These are phyloP conservation scores for Phyllotreta cruciferae DNA, from an alignment of 2,888 invertebrate species.

Conservation along the genomic window DNA sequence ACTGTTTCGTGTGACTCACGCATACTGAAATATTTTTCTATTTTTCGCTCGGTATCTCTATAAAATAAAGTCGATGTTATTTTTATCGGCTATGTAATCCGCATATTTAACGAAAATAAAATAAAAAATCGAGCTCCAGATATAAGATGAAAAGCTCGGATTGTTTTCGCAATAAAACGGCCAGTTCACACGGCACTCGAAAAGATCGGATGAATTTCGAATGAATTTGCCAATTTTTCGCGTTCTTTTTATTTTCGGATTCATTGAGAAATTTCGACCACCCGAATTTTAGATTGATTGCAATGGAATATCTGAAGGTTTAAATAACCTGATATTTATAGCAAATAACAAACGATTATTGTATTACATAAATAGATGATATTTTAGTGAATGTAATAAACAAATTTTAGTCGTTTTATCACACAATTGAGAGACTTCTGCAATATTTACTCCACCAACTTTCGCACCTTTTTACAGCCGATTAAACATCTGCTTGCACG, in stretches of 20 bases:
- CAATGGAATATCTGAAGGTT: background rate
- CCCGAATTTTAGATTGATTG: background rate
- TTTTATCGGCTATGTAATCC: constrained; percentile 27
- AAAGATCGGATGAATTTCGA: constrained; percentile 1
- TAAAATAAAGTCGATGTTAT: constrained; percentile 28
- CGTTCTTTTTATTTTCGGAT: constrained; percentile 20
- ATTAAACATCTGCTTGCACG: constrained; percentile 48
- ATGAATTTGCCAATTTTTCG: constrained; percentile 8
- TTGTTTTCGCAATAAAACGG: constrained; percentile 26
- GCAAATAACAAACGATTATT: too few relatives aligned
- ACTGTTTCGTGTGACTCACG: constrained; percentile 12
- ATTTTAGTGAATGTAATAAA: too few relatives aligned
- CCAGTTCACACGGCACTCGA: constrained; percentile 27
- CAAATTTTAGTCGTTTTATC: too few relatives aligned
- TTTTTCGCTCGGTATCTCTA: constrained; percentile 15
- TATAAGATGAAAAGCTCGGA: constrained; percentile 6
- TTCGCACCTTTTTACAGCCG: too few relatives aligned
- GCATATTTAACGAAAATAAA: constrained; percentile 10
- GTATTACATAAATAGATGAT: too few relatives aligned
- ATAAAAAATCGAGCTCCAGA: background rate
- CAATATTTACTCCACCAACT: too few relatives aligned
- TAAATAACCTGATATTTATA: too few relatives aligned
- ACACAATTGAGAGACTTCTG: constrained; percentile 52
- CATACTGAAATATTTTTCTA: constrained; percentile 23
- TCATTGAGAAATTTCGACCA: constrained; percentile 17